Percentiles rank a stretch among this genome's conserved stretches.
Conservation (phyloP, 2,888 invertebrate genomes). For the Eumerus sabulonum region DNA sequence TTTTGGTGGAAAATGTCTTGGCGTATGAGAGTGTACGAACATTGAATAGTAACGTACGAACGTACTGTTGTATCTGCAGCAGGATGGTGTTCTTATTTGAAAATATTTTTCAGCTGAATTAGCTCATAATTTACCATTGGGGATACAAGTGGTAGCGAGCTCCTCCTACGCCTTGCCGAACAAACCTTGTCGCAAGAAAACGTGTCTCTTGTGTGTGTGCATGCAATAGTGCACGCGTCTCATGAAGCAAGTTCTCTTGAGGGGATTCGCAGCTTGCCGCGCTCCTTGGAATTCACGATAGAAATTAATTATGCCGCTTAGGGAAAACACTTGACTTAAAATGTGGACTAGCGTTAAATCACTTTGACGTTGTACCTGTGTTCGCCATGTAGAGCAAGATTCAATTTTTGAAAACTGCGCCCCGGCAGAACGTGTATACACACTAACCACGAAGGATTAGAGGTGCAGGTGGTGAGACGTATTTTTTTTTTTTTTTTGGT, state of each 20-base stretch:
- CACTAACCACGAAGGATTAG: not conserved
- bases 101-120: conserved; percentile 65
- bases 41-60: conserved; percentile 2
- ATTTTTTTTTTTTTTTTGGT: conserved; percentile 11
- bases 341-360: conserved; percentile 65
- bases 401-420: conserved; percentile 47
- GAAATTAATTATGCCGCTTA: conserved; percentile 67
- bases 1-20: conserved; percentile 18
- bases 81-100: conserved; percentile 58
- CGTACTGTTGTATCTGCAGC: conserved; percentile 25
- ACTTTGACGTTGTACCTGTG: conserved; percentile 62
- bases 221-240: conserved; percentile 33
- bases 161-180: conserved; percentile 56
- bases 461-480: conserved; percentile 42
- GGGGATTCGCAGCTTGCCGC: conserved; percentile 33
- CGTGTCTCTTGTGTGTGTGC: conserved; percentile 47
- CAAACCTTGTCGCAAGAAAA: conserved; percentile 36
- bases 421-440: conserved; percentile 4
- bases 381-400: conserved; percentile 64
- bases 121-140: conserved; percentile 66
- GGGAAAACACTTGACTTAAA: conserved; percentile 67
- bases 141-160: conserved; percentile 33
- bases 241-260: conserved; percentile 16
- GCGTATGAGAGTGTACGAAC: no score
- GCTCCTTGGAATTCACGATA: conserved; percentile 58